These are phyloP conservation scores for Babyrousa celebensis DNA, from an alignment of 2,797 vertebrate genomes.

Conservation along the genomic window DNA sequence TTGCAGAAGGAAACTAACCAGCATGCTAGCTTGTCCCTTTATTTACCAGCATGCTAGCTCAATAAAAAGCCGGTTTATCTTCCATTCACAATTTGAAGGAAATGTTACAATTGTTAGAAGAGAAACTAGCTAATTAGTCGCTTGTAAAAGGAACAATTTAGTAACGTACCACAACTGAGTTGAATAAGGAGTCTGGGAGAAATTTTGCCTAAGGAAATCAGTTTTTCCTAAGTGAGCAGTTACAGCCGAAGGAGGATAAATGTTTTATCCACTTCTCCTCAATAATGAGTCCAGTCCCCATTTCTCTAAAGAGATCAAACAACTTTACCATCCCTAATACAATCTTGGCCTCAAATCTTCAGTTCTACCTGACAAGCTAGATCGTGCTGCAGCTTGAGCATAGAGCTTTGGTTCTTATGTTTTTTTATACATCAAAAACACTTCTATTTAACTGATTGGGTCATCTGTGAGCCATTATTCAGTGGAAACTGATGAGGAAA, in stretches of 20 bases:
- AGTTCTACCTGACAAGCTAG: not conserved
- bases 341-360: not conserved
- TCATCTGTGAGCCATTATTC: conserved; percentile 7
- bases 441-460: not conserved
- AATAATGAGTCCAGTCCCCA: not conserved
- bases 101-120: not conserved
- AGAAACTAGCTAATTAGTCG: not conserved
- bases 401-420: not conserved
- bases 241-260: not conserved
- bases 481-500: conserved; percentile 11
- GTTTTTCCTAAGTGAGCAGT: conserved; percentile 33
- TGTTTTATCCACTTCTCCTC: not conserved
- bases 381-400: conserved; percentile 8
- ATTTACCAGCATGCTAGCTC: not conserved
- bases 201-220: conserved; percentile 16
- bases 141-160: conserved; percentile 26
- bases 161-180: not conserved
- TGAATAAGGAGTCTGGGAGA: not conserved
- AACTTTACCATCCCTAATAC: not conserved
- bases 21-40: not conserved
- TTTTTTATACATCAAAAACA: conserved; percentile 1
- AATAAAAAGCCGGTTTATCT: not conserved
- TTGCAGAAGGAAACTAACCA: not conserved
- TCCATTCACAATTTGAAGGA: conserved; percentile 18
- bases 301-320: conserved; percentile 14